Percentiles rank a stretch among this genome's conserved stretches.
Evolutionary conservation across 1,140 invertebrate species (phyloP).

Genomic region (Littorina saxatilis): DNA sequence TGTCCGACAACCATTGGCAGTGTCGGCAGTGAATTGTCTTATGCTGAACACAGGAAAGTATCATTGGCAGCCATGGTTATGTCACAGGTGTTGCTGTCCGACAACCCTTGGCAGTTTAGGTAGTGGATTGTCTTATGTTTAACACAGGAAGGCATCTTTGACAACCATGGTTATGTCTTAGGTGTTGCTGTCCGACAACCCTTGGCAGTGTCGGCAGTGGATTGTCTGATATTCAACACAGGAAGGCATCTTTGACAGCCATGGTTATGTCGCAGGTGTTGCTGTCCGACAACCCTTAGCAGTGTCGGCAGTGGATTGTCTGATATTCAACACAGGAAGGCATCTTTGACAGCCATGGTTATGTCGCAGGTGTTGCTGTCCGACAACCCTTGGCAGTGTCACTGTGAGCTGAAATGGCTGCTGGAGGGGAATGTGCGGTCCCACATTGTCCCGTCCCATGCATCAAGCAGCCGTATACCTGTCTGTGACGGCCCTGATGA

Average conservation of each 20-base stretch:
- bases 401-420: conserved; percentile 3
- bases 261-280: background rate
- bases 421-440: background rate
- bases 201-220: no score
- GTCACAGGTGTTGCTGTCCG: no score
- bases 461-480: background rate
- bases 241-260: no score
- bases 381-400: background rate
- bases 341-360: background rate
- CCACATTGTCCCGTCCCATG: background rate
- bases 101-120: background rate
- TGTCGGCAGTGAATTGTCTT: no score
- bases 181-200: no score
- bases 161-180: no score
- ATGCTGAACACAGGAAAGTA: no score
- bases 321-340: background rate
- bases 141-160: no score
- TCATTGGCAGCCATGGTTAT: no score
- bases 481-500: background rate
- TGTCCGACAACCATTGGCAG: background rate
- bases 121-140: no score
- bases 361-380: background rate
- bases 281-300: background rate
- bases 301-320: background rate
- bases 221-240: no score